These are phyloP conservation scores for Ginglymostoma cirratum DNA, from an alignment of 2,113 vertebrate species.

Conservation along the genomic window DNA sequence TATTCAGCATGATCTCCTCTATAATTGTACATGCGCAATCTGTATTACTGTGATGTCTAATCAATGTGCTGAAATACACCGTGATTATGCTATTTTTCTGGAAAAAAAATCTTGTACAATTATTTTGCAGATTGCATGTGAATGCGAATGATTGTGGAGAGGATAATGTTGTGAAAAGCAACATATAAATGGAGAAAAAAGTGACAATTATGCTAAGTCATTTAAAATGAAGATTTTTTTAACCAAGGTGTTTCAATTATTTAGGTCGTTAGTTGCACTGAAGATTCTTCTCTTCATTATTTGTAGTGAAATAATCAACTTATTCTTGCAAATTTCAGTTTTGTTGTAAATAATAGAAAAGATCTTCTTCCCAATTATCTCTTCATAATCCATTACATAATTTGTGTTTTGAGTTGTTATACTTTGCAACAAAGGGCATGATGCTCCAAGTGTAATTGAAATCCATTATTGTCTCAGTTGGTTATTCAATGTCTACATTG, in stretches of 20 bases:
- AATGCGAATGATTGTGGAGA: not conserved
- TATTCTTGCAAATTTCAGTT: not conserved
- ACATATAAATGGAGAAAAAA: not conserved
- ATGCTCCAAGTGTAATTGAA: not conserved
- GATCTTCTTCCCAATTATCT: not conserved
- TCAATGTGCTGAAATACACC: not conserved
- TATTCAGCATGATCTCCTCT: not conserved
- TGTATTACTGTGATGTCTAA: not conserved
- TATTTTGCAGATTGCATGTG: not conserved
- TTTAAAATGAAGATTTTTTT: not conserved
- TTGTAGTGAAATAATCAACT: conserved; percentile 1
- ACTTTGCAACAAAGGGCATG: too few relatives aligned
- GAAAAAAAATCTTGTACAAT: not conserved
- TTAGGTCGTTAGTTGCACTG: not conserved
- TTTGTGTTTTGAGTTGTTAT: not conserved
- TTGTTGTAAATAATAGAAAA: not conserved
- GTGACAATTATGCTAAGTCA: not conserved
- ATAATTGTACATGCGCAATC: not conserved
- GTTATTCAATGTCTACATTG: not conserved
- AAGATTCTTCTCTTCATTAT: conserved; percentile 8
- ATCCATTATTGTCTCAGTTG: not conserved
- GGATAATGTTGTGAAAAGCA: not conserved
- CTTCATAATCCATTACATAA: not conserved
- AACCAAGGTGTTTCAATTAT: not conserved
- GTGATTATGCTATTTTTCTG: not conserved